These are phyloP conservation scores for Pseudonaja textilis DNA, from an alignment of 2,113 vertebrate species.

Conservation along the genomic window DNA sequence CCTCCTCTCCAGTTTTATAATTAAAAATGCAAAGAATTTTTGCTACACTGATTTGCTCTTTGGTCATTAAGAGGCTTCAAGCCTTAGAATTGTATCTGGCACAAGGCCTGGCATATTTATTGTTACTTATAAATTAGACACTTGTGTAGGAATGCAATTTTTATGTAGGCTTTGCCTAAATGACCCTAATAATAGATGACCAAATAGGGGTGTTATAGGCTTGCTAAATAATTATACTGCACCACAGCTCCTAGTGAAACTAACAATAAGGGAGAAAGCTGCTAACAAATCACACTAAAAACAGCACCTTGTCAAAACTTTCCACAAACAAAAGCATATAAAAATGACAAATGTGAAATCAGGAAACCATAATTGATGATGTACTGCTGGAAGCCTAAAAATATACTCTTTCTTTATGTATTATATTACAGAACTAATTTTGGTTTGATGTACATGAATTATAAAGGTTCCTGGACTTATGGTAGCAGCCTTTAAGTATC, in stretches of 20 bases:
- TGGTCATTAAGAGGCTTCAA: conserved; percentile 63
- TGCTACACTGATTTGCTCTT: conserved; percentile 30
- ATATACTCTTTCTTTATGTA: conserved; percentile 21
- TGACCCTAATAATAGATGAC: conserved; percentile 68
- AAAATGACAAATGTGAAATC: conserved; percentile 31
- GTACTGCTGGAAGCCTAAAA: conserved; percentile 33
- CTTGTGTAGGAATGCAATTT: conserved; percentile 67
- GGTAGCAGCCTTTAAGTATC: conserved; percentile 47
- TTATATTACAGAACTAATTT: conserved; percentile 49
- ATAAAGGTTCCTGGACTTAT: conserved; percentile 50
- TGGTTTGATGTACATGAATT: conserved; percentile 41
- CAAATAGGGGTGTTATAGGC: conserved; percentile 69
- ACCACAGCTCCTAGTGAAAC: conserved; percentile 48
- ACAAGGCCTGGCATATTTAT: conserved; percentile 63
- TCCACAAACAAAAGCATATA: conserved; percentile 44
- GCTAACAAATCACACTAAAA: conserved; percentile 48
- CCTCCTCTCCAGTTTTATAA: conserved; percentile 45
- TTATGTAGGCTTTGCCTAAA: conserved; percentile 67
- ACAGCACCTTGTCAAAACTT: conserved; percentile 48
- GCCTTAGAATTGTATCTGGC: conserved; percentile 60
- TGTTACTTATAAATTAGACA: conserved; percentile 70
- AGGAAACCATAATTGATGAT: conserved; percentile 30
- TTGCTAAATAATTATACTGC: conserved; percentile 61
- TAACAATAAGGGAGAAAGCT: conserved; percentile 56
- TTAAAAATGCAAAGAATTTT: conserved; percentile 60